Evolutionary conservation across 2,888 invertebrate species (phyloP).

Genomic region (Phymatocera aterrima): DNA sequence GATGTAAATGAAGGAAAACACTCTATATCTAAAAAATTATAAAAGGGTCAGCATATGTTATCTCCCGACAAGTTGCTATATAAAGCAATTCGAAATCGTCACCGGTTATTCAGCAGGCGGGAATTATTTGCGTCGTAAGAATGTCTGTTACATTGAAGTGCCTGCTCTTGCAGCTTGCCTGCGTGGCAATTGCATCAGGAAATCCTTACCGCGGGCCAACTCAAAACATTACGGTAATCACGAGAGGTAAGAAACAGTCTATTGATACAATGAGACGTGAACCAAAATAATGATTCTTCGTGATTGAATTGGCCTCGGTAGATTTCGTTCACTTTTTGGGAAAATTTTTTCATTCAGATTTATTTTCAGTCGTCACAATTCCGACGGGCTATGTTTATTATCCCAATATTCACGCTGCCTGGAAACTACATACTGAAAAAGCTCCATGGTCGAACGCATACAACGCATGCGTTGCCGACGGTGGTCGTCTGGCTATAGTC

Average conservation of each 20-base stretch:
- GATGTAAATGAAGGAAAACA: neutral
- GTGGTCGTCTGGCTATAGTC: slow-evolving; percentile 15
- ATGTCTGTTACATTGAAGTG: neutral
- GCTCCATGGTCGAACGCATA: neutral
- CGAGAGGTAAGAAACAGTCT: neutral
- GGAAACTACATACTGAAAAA: neutral
- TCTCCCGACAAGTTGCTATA: neutral
- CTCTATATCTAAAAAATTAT: neutral
- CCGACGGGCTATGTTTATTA: slow-evolving; percentile 16
- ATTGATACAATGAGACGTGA: neutral
- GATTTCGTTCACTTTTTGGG: neutral
- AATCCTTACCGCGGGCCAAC: neutral
- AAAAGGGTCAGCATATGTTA: neutral
- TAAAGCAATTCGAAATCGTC: neutral
- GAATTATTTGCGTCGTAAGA: neutral
- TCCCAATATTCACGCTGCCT: neutral
- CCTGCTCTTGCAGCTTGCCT: slow-evolving; percentile 4
- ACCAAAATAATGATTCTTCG: neutral
- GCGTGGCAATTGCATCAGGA: neutral
- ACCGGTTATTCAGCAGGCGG: neutral
- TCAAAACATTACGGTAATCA: neutral
- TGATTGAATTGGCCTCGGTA: neutral
- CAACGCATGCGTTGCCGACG: neutral
- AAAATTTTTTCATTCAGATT: neutral
- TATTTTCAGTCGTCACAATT: neutral